phyloP scores from a whole-genome alignment of 2,888 invertebrate species.

The Spodoptera picta region DNA sequence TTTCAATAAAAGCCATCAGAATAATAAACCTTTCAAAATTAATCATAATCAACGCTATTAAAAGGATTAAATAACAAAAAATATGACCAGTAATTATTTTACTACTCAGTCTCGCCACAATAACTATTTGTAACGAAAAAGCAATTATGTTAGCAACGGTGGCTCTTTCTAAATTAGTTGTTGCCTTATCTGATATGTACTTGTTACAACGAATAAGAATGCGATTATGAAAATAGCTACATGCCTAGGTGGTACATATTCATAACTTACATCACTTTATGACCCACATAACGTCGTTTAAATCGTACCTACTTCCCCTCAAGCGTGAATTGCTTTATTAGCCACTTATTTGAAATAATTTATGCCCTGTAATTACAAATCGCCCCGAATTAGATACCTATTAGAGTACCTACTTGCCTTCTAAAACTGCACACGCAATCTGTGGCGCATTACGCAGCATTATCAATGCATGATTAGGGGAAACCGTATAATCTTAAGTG shows the following conservation, averaged over 20 bases:
- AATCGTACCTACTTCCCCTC: slow-evolving; percentile 66
- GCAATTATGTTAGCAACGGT: slow-evolving; percentile 54
- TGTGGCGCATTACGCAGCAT: slow-evolving; percentile 16
- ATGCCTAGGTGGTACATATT: slow-evolving; percentile 71
- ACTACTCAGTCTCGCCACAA: slow-evolving; percentile 50
- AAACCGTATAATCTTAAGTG: slow-evolving; percentile 8
- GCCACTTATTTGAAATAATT: slow-evolving; percentile 58
- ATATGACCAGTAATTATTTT: slow-evolving; percentile 36
- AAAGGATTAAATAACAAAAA: slow-evolving; percentile 22
- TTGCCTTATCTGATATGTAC: slow-evolving; percentile 62
- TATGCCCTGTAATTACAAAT: slow-evolving; percentile 55
- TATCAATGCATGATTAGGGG: slow-evolving; percentile 2
- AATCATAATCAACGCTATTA: not conserved
- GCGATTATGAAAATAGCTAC: slow-evolving; percentile 78
- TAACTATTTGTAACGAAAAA: slow-evolving; percentile 57
- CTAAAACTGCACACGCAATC: slow-evolving; percentile 49
- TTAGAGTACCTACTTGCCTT: slow-evolving; percentile 29
- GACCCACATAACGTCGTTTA: slow-evolving; percentile 72
- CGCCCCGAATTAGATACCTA: slow-evolving; percentile 46
- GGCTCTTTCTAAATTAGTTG: slow-evolving; percentile 58
- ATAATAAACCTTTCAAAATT: slow-evolving; percentile 24
- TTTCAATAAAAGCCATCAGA: slow-evolving; percentile 14
- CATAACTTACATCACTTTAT: slow-evolving; percentile 75
- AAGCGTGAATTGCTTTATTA: slow-evolving; percentile 74
- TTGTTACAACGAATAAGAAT: slow-evolving; percentile 70